phyloP scores from a whole-genome alignment of 2,113 vertebrate species.

The Ahaetulla prasina region DNA sequence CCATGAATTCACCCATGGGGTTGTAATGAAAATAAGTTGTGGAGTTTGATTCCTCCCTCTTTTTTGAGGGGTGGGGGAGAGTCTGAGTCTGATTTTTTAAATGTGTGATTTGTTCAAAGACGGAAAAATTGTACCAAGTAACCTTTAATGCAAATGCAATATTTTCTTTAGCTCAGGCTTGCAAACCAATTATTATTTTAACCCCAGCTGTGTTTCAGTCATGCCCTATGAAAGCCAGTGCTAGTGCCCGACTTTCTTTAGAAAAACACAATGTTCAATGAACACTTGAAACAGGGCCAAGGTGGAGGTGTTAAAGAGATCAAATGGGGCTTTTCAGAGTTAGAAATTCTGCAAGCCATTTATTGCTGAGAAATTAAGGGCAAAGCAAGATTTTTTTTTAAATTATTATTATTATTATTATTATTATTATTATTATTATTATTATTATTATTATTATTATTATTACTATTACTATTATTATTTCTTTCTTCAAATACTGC shows the following conservation, averaged over 20 bases:
- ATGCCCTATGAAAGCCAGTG: constrained; percentile 15
- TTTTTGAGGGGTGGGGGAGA: not conserved
- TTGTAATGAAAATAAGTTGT: not conserved
- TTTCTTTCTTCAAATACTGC: not conserved
- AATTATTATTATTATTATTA: not conserved
- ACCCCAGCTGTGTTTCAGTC: constrained; percentile 2
- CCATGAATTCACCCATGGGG: not conserved
- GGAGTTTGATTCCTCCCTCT: not conserved
- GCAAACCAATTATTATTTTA: constrained; percentile 42
- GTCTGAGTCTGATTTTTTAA: not conserved
- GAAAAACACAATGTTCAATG: constrained; percentile 17
- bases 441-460: not conserved
- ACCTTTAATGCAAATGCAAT: constrained; percentile 18
- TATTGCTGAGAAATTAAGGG: not conserved
- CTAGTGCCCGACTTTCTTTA: constrained; percentile 9
- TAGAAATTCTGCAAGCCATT: not conserved
- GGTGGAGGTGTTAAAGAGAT: constrained; percentile 11
- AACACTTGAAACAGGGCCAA: constrained; percentile 1
- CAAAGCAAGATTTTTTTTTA: not conserved
- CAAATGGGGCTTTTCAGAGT: constrained; percentile 12
- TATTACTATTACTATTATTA: not conserved
- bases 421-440: not conserved
- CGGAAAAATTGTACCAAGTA: constrained; percentile 18
- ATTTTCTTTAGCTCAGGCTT: constrained; percentile 40
- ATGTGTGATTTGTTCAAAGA: not conserved